These are phyloP conservation scores for Mythimna vitellina DNA, from an alignment of 2,888 invertebrate species.

Conservation along the genomic window DNA sequence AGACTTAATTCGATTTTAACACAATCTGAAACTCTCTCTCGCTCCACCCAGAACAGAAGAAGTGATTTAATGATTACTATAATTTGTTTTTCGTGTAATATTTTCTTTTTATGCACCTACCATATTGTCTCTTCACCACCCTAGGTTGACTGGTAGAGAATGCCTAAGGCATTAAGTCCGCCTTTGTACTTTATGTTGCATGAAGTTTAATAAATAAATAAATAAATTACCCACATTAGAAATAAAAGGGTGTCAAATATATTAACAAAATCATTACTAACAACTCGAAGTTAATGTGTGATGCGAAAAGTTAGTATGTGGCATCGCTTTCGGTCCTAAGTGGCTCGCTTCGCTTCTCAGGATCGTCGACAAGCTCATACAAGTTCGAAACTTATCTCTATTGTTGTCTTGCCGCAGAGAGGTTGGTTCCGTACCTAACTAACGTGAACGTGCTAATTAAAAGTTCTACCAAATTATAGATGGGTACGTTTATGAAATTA, in stretches of 20 bases:
- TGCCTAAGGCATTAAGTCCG: no score
- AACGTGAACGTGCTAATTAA: slow-evolving; percentile 12
- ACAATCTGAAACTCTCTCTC: no score
- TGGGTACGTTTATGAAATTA: neutral
- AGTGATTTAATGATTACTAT: neutral
- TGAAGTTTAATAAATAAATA: no score
- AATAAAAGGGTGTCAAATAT: neutral
- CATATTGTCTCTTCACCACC: no score
- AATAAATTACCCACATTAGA: no score
- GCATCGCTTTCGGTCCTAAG: slow-evolving; percentile 9
- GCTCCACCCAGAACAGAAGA: no score
- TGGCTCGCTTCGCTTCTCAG: slow-evolving; percentile 11
- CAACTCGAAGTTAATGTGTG: slow-evolving; percentile 8
- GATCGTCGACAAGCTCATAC: slow-evolving; percentile 25
- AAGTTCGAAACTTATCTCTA: slow-evolving; percentile 29
- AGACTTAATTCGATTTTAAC: neutral
- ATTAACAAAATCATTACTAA: slow-evolving; percentile 9
- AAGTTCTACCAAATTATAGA: neutral
- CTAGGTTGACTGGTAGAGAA: no score
- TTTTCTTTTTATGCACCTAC: no score
- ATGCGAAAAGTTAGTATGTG: slow-evolving; percentile 9
- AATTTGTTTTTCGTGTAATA: no score
- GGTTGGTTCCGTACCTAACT: neutral
- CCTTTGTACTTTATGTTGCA: no score
- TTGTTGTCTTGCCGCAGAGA: slow-evolving; percentile 21